Conservation (phyloP, 2,797 vertebrate genomes). For the Mallotus villosus region DNA sequence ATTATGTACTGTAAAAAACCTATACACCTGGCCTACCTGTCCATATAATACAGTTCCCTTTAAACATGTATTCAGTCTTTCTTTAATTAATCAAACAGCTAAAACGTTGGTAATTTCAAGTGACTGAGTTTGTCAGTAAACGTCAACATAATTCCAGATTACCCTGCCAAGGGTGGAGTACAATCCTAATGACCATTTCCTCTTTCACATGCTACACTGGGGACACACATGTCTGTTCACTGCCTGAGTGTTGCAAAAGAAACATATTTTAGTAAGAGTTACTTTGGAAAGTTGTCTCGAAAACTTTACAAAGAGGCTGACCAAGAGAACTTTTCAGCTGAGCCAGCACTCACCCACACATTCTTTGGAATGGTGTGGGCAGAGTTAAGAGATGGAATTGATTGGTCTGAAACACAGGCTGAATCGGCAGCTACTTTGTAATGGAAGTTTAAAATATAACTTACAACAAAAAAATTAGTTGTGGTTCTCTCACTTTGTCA, state of each 20-base stretch:
- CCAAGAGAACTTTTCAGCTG: conserved; percentile 32
- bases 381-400: conserved; percentile 16
- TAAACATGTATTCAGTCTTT: not conserved
- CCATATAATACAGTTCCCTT: not conserved
- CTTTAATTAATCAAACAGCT: not conserved
- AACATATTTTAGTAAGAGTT: conserved; percentile 54
- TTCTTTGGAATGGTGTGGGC: conserved; percentile 26
- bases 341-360: conserved; percentile 42
- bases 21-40: too few species aligned
- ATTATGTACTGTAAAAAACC: too few species aligned
- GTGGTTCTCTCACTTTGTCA: too few species aligned
- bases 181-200: conserved; percentile 57
- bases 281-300: conserved; percentile 24
- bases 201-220: conserved; percentile 66
- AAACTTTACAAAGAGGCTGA: conserved; percentile 23
- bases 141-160: not conserved
- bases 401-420: conserved; percentile 24
- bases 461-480: too few species aligned
- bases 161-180: conserved; percentile 27
- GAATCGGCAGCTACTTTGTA: conserved; percentile 2
- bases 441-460: too few species aligned
- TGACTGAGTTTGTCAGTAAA: not conserved
- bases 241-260: conserved; percentile 60
- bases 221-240: conserved; percentile 42
- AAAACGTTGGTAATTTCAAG: not conserved